phyloP scores from a whole-genome alignment of 1,140 invertebrate genomes.

The Musca vetustissima region DNA sequence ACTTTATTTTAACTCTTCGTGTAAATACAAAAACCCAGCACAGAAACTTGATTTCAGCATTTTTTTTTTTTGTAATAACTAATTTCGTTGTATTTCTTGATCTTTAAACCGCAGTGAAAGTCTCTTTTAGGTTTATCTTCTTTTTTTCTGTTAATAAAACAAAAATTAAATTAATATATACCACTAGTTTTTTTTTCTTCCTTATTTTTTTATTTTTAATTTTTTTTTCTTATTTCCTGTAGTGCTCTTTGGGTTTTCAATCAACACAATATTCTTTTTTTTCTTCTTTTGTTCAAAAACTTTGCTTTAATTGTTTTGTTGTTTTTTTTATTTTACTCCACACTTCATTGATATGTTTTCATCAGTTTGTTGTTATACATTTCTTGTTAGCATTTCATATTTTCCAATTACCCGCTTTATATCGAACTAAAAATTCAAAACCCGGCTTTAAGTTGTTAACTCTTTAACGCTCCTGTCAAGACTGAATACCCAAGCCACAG shows the following conservation, averaged over 20 bases:
- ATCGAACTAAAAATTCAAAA: too few relatives aligned
- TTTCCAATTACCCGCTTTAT: background rate
- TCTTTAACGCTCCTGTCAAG: slow-evolving; percentile 8
- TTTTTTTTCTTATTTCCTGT: background rate
- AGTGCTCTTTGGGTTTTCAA: background rate
- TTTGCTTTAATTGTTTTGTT: slow-evolving; percentile 2
- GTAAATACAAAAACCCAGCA: too few relatives aligned
- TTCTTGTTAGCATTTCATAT: background rate
- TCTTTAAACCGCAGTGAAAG: slow-evolving; percentile 19
- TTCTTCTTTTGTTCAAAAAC: background rate
- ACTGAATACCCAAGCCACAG: slow-evolving; percentile 9
- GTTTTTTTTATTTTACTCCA: background rate
- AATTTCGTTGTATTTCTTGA: too few relatives aligned
- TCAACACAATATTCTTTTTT: background rate
- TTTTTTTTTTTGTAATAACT: too few relatives aligned
- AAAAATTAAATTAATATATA: too few relatives aligned
- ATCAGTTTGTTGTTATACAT: slow-evolving; percentile 6
- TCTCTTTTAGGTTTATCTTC: background rate
- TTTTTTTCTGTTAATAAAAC: background rate
- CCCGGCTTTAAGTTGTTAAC: slow-evolving; percentile 8
- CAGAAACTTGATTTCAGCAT: too few relatives aligned
- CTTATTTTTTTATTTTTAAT: background rate
- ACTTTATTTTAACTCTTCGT: too few relatives aligned
- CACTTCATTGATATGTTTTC: background rate
- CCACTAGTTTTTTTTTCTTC: too few relatives aligned